A percentile compares a stretch with the other conserved stretches of the same genome.
Conservation (phyloP, 2,888 invertebrate genomes). For the Dynastes grantii region DNA sequence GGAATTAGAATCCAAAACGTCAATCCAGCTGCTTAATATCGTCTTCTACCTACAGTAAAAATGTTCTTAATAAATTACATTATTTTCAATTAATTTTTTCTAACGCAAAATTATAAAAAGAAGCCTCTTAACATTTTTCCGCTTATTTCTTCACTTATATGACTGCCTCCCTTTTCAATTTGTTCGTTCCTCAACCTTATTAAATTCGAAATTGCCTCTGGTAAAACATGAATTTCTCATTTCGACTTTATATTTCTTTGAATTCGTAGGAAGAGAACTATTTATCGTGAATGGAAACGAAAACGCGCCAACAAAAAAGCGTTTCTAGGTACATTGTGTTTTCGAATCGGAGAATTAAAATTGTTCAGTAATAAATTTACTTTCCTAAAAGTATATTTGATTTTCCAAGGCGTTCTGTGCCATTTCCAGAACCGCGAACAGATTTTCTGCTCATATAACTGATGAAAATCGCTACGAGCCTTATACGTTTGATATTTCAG, state of each 20-base stretch:
- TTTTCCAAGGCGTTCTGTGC: no score
- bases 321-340: background rate
- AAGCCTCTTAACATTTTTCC: background rate
- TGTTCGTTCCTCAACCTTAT: background rate
- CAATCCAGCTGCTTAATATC: no score
- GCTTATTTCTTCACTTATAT: background rate
- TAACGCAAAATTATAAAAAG: background rate
- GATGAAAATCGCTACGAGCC: background rate
- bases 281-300: background rate
- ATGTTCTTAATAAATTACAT: no score
- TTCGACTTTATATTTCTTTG: background rate
- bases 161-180: background rate
- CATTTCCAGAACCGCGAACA: background rate
- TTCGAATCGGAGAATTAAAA: constrained; percentile 9
- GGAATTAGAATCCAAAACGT: no score
- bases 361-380: constrained; percentile 30
- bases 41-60: no score
- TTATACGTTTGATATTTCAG: constrained; percentile 2
- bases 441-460: background rate
- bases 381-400: background rate
- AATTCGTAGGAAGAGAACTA: background rate
- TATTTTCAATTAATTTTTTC: no score
- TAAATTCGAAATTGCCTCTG: background rate
- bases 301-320: background rate
- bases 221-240: background rate